phyloP scores from a whole-genome alignment of 2,888 invertebrate species.

The Latrodectus hesperus region DNA sequence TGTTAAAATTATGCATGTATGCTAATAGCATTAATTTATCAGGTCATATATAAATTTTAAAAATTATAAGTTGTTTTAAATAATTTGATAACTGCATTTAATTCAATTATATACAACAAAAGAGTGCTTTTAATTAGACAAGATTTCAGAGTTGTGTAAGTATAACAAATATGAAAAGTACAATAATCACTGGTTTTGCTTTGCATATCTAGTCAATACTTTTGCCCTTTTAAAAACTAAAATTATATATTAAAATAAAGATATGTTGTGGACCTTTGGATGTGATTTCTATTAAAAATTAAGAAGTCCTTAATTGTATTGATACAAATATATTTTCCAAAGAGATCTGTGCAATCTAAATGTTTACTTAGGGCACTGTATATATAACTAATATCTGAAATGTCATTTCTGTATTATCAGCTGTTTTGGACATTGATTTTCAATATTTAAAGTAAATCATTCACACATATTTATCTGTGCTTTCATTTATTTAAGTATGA shows the following conservation, averaged over 20 bases:
- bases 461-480: constrained; percentile 35
- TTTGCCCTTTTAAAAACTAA: neutral
- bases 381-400: constrained; percentile 42
- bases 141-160: neutral
- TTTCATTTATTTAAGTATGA: constrained; percentile 47
- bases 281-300: constrained; percentile 13
- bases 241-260: neutral
- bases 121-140: no score
- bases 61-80: no score
- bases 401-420: constrained; percentile 18
- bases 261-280: constrained; percentile 6
- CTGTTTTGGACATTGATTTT: constrained; percentile 18
- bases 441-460: constrained; percentile 18
- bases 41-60: no score
- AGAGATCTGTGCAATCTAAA: constrained; percentile 65
- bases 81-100: no score
- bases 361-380: constrained; percentile 60
- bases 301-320: constrained; percentile 26
- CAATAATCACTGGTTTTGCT: neutral
- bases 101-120: no score
- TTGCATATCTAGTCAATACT: constrained; percentile 55
- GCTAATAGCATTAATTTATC: no score
- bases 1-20: no score
- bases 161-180: neutral
- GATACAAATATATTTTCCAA: constrained; percentile 64